Evolutionary conservation across 2,113 vertebrate species (phyloP).

Genomic region (Paradisaea rubra): DNA sequence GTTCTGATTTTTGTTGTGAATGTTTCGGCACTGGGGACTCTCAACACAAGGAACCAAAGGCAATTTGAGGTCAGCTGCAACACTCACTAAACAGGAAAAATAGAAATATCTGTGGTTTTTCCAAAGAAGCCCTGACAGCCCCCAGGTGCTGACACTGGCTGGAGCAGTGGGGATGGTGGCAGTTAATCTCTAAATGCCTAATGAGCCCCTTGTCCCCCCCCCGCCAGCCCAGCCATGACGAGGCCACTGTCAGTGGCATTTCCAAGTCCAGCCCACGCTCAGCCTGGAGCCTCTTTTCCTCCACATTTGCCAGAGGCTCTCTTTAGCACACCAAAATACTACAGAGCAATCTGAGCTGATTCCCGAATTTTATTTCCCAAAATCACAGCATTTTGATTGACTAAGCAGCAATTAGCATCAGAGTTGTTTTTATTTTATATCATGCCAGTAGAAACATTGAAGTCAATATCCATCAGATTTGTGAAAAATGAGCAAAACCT

Average conservation of each 20-base stretch:
- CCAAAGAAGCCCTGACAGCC: neutral
- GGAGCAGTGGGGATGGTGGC: neutral
- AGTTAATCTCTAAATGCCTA: neutral
- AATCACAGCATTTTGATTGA: slow-evolving; percentile 30
- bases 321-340: neutral
- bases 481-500: slow-evolving; percentile 34
- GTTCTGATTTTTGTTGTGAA: neutral
- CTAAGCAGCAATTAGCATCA: slow-evolving; percentile 29
- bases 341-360: neutral
- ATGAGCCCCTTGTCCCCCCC: neutral
- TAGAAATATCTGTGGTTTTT: rapidly evolving
- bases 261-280: neutral
- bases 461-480: slow-evolving; percentile 24
- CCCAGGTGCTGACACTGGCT: neutral
- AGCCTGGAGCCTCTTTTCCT: neutral
- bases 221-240: neutral
- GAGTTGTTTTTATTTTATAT: neutral
- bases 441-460: slow-evolving; percentile 32
- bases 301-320: neutral
- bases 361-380: neutral
- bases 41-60: neutral
- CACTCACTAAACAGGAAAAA: neutral
- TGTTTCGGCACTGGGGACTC: neutral
- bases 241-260: neutral
- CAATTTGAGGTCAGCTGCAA: neutral